Conservation (phyloP, 2,888 invertebrate genomes). For the Polydrusus cervinus region DNA sequence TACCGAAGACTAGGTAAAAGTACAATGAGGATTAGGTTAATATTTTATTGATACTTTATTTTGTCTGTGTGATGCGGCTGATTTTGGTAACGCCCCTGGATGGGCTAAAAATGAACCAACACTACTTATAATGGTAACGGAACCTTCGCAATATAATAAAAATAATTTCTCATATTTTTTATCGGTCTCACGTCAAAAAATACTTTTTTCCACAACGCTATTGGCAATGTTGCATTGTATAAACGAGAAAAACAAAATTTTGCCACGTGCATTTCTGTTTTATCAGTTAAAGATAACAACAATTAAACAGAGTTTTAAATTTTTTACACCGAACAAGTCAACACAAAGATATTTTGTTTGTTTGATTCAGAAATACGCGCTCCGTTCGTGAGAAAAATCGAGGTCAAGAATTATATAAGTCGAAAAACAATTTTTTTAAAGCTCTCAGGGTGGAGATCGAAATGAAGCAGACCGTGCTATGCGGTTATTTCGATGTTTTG, state of each 20-base stretch:
- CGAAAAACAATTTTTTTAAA: background rate
- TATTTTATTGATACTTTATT: too few species aligned
- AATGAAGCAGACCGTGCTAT: too few species aligned
- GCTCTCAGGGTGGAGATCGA: background rate
- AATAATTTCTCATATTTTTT: too few species aligned
- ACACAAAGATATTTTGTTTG: slow-evolving; percentile 14
- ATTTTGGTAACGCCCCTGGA: too few species aligned
- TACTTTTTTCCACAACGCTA: background rate
- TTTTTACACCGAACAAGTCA: slow-evolving; percentile 7
- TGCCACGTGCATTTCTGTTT: background rate
- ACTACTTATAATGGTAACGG: too few species aligned
- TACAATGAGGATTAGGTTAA: too few species aligned
- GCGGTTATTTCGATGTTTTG: too few species aligned
- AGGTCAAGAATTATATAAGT: slow-evolving; percentile 16
- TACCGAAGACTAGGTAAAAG: too few species aligned
- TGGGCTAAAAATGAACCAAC: too few species aligned
- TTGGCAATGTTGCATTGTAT: background rate
- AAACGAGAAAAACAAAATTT: background rate
- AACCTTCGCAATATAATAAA: too few species aligned
- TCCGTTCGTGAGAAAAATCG: background rate
- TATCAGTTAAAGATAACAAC: slow-evolving; percentile 7
- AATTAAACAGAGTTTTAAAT: slow-evolving; percentile 7
- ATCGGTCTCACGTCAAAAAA: too few species aligned
- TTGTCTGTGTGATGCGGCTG: too few species aligned
- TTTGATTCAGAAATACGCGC: background rate